phyloP scores from a whole-genome alignment of 2,113 vertebrate species.

The Pelusios castaneus region DNA sequence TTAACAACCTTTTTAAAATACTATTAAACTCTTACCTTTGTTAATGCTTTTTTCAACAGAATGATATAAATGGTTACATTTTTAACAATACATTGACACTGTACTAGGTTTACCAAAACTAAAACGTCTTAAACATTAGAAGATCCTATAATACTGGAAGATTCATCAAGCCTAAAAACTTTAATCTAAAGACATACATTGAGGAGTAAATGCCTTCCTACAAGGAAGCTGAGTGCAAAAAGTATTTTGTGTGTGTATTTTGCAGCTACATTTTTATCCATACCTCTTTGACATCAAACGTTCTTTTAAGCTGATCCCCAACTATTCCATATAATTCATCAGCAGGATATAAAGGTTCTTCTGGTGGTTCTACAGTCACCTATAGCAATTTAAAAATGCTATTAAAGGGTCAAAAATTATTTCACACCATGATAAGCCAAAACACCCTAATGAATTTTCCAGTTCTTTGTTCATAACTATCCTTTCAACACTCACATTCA shows the following conservation, averaged over 20 bases:
- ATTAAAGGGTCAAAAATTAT: neutral
- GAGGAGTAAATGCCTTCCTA: neutral
- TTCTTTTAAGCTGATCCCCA: conserved; percentile 92
- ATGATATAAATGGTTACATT: neutral
- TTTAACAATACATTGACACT: neutral
- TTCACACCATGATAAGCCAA: neutral
- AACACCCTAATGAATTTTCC: neutral
- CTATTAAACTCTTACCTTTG: neutral
- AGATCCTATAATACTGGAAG: neutral
- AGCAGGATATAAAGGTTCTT: conserved; percentile 91
- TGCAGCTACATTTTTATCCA: neutral
- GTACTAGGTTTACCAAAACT: neutral
- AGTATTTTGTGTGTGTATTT: accelerated
- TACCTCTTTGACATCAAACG: conserved; percentile 96
- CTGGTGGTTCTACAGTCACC: conserved; percentile 88
- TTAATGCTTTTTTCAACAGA: neutral
- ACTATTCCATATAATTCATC: conserved; percentile 98
- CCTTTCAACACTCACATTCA: neutral
- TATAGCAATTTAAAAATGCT: conserved; percentile 59
- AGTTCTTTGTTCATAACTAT: neutral
- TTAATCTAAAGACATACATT: neutral
- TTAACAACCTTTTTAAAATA: conserved; percentile 14
- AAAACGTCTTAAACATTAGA: neutral
- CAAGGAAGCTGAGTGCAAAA: neutral
- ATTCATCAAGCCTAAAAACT: neutral